A percentile compares a stretch with the other conserved stretches of the same genome.
Conservation (phyloP, 2,888 invertebrate genomes). For the Drosophila nr. perissopoda region DNA sequence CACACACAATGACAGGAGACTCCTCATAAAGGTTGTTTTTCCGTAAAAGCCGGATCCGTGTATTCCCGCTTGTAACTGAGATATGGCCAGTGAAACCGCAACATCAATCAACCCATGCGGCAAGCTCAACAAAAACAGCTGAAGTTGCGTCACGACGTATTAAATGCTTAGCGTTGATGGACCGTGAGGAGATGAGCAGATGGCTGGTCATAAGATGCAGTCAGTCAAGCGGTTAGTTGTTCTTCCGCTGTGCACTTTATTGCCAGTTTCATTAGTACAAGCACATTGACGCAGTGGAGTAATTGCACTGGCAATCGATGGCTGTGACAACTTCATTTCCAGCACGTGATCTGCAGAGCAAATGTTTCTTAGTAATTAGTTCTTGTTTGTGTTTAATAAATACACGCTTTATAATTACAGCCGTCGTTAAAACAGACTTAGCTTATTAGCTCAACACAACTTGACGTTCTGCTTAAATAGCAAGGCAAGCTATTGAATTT, state of each 20-base stretch:
- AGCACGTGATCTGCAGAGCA: background rate
- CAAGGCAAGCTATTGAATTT: background rate
- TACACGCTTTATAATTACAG: background rate
- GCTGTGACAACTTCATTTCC: conserved; percentile 2
- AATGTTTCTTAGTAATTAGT: background rate
- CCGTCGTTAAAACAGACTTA: background rate
- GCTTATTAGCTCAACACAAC: background rate
- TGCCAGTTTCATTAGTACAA: conserved; percentile 66
- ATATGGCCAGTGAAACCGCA: conserved; percentile 53
- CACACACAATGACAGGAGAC: conserved; percentile 11
- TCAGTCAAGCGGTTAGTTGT: conserved; percentile 42
- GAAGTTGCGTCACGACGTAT: conserved; percentile 20
- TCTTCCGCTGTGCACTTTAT: conserved; percentile 59
- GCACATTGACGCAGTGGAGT: conserved; percentile 20
- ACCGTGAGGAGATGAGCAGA: conserved; percentile 36
- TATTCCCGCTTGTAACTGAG: conserved; percentile 1
- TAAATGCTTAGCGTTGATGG: conserved; percentile 10
- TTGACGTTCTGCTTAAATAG: background rate
- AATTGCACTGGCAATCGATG: conserved; percentile 11
- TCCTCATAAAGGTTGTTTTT: conserved; percentile 22
- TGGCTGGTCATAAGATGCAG: conserved; percentile 69
- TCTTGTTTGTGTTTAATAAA: background rate
- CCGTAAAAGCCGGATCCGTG: conserved; percentile 25
- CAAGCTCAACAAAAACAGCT: conserved; percentile 42
- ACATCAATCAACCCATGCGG: conserved; percentile 67